Conservation (phyloP, 1,140 invertebrate species). For the Harlomillsia oculata region DNA sequence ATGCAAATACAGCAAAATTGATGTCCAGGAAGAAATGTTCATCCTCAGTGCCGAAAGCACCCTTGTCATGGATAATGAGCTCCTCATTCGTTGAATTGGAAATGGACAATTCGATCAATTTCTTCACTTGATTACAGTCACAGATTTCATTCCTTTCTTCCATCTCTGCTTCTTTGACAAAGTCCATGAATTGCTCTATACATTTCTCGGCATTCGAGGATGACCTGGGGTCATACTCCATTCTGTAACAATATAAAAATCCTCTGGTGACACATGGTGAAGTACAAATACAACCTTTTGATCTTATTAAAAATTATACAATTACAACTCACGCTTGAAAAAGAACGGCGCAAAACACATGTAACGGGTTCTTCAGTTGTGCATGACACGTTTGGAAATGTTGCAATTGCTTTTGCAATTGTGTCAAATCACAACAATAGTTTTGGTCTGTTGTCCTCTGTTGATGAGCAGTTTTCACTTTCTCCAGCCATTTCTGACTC, state of each 20-base stretch:
- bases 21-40: slow-evolving; percentile 53
- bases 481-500: slow-evolving; percentile 37
- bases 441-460: too few relatives aligned
- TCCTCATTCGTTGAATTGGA: slow-evolving; percentile 53
- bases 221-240: slow-evolving; percentile 37
- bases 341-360: slow-evolving; percentile 46
- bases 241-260: slow-evolving; percentile 31
- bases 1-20: slow-evolving; percentile 50
- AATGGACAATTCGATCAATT: slow-evolving; percentile 45
- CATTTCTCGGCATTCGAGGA: slow-evolving; percentile 38
- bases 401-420: slow-evolving; percentile 43
- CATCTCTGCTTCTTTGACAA: slow-evolving; percentile 35
- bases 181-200: slow-evolving; percentile 36
- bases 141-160: slow-evolving; percentile 22
- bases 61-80: slow-evolving; percentile 47
- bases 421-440: slow-evolving; percentile 46
- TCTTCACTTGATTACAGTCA: background rate
- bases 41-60: slow-evolving; percentile 49
- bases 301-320: background rate
- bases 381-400: slow-evolving; percentile 44
- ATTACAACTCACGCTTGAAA: slow-evolving; percentile 47
- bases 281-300: background rate
- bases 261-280: background rate
- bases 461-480: slow-evolving; percentile 35
- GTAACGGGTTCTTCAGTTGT: slow-evolving; percentile 43